Percentiles rank a stretch among this genome's conserved stretches.
Evolutionary conservation across 2,888 invertebrate species (phyloP).

Genomic region (Axea sp.): DNA sequence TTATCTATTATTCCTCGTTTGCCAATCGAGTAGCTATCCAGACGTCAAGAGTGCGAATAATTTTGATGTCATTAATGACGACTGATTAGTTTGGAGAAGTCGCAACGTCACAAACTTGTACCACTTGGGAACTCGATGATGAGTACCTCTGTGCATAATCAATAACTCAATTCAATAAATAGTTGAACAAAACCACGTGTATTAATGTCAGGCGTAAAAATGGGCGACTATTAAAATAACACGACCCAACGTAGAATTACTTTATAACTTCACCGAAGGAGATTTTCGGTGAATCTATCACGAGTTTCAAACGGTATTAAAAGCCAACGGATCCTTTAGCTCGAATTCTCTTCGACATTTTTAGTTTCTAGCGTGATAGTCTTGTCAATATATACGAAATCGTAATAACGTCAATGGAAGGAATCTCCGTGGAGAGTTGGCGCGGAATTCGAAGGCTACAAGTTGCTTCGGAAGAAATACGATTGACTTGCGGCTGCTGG

Average conservation of each 20-base stretch:
- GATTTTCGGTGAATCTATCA: constrained; percentile 18
- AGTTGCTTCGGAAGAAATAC: constrained; percentile 62
- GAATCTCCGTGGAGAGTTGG: constrained; percentile 33
- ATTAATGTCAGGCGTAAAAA: not conserved
- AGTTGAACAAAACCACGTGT: not conserved
- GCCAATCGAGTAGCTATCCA: constrained; percentile 5
- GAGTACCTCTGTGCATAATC: not conserved
- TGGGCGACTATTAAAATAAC: constrained; percentile 5
- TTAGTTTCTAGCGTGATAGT: constrained; percentile 37
- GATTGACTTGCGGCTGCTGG: constrained; percentile 64
- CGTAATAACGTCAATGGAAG: constrained; percentile 43
- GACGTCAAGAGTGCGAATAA: constrained; percentile 8
- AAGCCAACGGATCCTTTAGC: not conserved
- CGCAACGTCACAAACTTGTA: constrained; percentile 2
- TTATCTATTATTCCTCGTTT: constrained; percentile 1
- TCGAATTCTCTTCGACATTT: constrained; percentile 16
- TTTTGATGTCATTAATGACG: constrained; percentile 13
- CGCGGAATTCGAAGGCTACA: constrained; percentile 34
- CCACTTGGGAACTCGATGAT: constrained; percentile 3
- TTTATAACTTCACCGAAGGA: constrained; percentile 2
- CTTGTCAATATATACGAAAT: constrained; percentile 44
- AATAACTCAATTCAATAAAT: not conserved
- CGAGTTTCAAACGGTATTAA: constrained; percentile 12
- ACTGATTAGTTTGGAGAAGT: constrained; percentile 10
- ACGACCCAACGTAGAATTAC: not conserved